phyloP scores from a whole-genome alignment of 2,113 vertebrate species.

The Stercorarius parasiticus region DNA sequence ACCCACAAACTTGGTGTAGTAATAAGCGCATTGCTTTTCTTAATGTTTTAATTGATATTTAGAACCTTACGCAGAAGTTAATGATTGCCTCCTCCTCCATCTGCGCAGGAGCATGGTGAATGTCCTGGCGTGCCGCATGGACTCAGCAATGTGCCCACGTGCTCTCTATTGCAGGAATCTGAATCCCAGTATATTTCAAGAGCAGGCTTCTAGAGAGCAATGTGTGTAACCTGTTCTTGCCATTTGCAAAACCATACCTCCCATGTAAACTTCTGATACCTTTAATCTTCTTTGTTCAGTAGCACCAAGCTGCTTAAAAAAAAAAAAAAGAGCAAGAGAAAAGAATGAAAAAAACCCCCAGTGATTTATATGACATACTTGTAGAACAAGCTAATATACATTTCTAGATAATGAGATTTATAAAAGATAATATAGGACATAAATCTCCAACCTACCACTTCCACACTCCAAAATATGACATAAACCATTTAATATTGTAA shows the following conservation, averaged over 20 bases:
- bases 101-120: neutral
- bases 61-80: neutral
- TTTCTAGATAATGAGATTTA: slow-evolving; percentile 64
- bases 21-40: neutral
- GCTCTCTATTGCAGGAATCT: neutral
- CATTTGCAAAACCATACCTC: neutral
- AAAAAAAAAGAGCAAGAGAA: neutral
- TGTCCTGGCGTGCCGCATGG: neutral
- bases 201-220: neutral
- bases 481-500: slow-evolving; percentile 65
- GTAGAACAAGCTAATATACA: slow-evolving; percentile 40
- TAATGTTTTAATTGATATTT: neutral
- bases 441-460: slow-evolving; percentile 59
- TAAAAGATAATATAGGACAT: slow-evolving; percentile 60
- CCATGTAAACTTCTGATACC: neutral
- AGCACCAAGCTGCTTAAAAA: neutral
- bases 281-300: neutral
- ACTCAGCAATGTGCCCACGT: neutral
- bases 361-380: slow-evolving; percentile 57
- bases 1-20: neutral
- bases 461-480: slow-evolving; percentile 56
- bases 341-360: neutral
- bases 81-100: neutral
- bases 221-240: neutral
- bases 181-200: neutral